Evolutionary conservation across 2,113 vertebrate genomes (phyloP), one percentile per base, ranked within the genome.

Genomic region (Sinosuthora webbiana): DNA sequence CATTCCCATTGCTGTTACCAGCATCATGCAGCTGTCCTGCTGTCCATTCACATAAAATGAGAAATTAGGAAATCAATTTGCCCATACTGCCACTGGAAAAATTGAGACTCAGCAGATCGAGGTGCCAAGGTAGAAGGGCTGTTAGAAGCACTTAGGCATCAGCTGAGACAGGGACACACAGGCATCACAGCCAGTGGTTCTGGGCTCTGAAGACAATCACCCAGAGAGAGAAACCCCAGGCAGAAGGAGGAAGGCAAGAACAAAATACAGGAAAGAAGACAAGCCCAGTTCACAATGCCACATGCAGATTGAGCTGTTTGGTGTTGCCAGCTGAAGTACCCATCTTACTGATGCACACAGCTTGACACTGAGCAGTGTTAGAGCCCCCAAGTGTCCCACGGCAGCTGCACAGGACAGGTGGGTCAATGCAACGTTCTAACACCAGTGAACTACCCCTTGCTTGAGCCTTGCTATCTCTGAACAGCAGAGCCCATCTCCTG

Each of bases 311-410:
- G 65, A 87, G 90, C 74, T 81, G 62, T 49, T 90, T 3, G 6
- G 69, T 57, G 20, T 11, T 86, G 65, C 89, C 84, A 90, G 69
- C 50, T 77, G n/a, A 87, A 56, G 75, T 90, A 69, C 2, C 42
- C 23, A 92, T 90, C 68, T 88, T 53, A 63, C 41, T 56, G 47
- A 90, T 11, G n/a, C 22, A 47, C 41, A 30, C n/a, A 75, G 62
- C 24, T 47, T 62, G 23, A 49, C 47, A 49, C 23, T 14, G n/a
- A 62, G 41, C 3, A 2, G 21, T 13, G 45, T 35, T 53, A 60
- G n/a, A 53, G 30, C 11, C 9, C 6, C 11, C 24, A 7, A 0
- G 0, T 7, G 13, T 6, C 41, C 25, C 15, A 9, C 23, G 47
- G 19, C 24, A 60, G n/a, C 24, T 68, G 45, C 52, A 81, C 37